Base-by-base conservation (phyloP, 2,888 invertebrate species). In the Galerucella nymphaeae region DNA sequence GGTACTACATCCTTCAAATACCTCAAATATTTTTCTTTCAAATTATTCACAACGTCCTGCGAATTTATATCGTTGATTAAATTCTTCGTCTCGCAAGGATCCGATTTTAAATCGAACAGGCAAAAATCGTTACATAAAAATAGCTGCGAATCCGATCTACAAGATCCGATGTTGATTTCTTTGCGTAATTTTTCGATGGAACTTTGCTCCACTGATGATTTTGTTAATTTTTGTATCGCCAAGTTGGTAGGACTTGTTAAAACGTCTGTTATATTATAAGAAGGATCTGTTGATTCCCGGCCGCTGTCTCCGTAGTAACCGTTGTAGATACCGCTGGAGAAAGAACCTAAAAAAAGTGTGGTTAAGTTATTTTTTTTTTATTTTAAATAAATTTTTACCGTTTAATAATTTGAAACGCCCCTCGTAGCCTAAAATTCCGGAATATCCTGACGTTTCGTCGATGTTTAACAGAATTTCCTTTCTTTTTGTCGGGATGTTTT, bases 81-180 rank as follows among this genome's bases (percentile, higher is more conserved):
- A 76, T 85, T 84, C 30, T 69, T 79, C 8, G 83, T 84, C 76
- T 86, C 86, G 68, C 85, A 85, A 6, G 85, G 86, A 77, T 86
- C 86, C 9, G 77, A 70, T 11, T 75, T 53, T 1, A 86, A 72
- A 70, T 86, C 84, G 70, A 85, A 86, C 16, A 86, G 76, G 65
- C 84, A 85, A 38, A 79, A 78, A 20, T 75, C 71, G 13, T 69
- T 66, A 38, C 81, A 81, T 23, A 71, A 68, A 18, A 75, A 71
- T 10, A 67, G 41, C 23, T 70, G 66, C 11, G 55, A 70, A 41
- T 62, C n/a, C 1, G 48, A 16, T 66, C 72, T 75, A 38, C 73
- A 77, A n/a, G 48, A 41, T 55, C 59, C 70, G n/a, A 78, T 75
- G 30, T 80, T 77, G 11, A 81, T 38, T 66, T 77, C 20, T 57